Conservation (phyloP, 2,888 invertebrate species). For the Eristalis arbustorum region DNA sequence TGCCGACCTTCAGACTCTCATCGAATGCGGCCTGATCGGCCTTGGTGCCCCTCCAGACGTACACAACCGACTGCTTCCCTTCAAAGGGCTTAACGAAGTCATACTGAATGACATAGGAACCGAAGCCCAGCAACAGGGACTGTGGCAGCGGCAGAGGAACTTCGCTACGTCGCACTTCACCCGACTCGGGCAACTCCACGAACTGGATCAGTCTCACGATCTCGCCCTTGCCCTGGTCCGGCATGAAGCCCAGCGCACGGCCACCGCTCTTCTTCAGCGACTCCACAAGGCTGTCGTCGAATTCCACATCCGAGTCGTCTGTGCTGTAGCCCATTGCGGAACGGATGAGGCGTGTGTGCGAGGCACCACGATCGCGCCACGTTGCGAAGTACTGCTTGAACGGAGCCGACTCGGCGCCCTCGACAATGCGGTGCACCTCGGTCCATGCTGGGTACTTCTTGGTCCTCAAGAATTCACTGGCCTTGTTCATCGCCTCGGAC, state of each 20-base stretch:
- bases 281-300: slow-evolving; percentile 77
- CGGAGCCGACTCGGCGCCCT: slow-evolving; percentile 90
- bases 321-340: slow-evolving; percentile 79
- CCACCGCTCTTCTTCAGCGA: slow-evolving; percentile 82
- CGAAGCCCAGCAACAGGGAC: slow-evolving; percentile 75
- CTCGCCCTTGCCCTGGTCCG: slow-evolving; percentile 86
- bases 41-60: slow-evolving; percentile 86
- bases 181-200: slow-evolving; percentile 71
- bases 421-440: slow-evolving; percentile 85
- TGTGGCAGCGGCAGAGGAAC: slow-evolving; percentile 73
- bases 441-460: slow-evolving; percentile 90
- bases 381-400: slow-evolving; percentile 94
- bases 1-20: slow-evolving; percentile 75
- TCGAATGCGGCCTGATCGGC: slow-evolving; percentile 81
- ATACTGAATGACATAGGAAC: slow-evolving; percentile 86
- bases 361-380: slow-evolving; percentile 87
- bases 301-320: slow-evolving; percentile 75
- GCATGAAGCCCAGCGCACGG: slow-evolving; percentile 86
- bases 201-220: slow-evolving; percentile 74
- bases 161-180: slow-evolving; percentile 72
- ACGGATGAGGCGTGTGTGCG: slow-evolving; percentile 83
- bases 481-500: slow-evolving; percentile 87
- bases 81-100: slow-evolving; percentile 82
- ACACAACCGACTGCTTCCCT: slow-evolving; percentile 83
- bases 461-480: slow-evolving; percentile 83